phyloP scores from a whole-genome alignment of 2,113 vertebrate genomes.

The Strix uralensis region DNA sequence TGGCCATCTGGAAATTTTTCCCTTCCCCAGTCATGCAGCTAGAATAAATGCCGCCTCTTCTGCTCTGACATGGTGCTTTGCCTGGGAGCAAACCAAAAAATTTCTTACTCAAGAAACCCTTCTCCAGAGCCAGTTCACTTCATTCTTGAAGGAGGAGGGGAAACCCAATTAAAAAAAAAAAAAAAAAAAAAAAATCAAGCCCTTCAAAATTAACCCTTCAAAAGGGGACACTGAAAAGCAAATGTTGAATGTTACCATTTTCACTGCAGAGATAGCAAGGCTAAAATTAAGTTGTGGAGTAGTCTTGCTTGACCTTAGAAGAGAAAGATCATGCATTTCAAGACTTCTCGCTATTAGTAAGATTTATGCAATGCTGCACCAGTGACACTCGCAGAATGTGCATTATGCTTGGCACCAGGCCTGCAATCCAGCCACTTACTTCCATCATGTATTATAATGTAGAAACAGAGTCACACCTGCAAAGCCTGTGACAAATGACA shows the following conservation, averaged over 20 bases:
- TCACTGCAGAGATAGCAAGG: background rate
- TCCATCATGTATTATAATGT: conserved; percentile 48
- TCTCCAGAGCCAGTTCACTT: background rate
- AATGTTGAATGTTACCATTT: background rate
- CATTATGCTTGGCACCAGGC: conserved; percentile 42
- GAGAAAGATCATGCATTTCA: conserved; percentile 46
- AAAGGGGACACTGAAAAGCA: background rate
- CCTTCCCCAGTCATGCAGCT: background rate
- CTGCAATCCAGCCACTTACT: conserved; percentile 27
- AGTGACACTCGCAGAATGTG: conserved; percentile 40
- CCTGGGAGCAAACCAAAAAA: background rate
- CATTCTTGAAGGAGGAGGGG: accelerated
- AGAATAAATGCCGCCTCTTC: conserved; percentile 17
- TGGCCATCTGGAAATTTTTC: background rate
- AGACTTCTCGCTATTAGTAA: conserved; percentile 12
- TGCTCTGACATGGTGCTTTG: background rate
- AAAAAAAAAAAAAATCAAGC: background rate
- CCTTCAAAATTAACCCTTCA: background rate
- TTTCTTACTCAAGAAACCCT: background rate
- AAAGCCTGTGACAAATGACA: conserved; percentile 81
- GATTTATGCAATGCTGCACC: conserved; percentile 24
- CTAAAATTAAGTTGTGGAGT: conserved; percentile 14
- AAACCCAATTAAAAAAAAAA: background rate
- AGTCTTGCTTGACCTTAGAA: conserved; percentile 34
- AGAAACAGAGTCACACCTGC: conserved; percentile 82